These are phyloP conservation scores for Hemibagrus wyckioides DNA, from an alignment of 2,113 vertebrate genomes.

Conservation along the genomic window DNA sequence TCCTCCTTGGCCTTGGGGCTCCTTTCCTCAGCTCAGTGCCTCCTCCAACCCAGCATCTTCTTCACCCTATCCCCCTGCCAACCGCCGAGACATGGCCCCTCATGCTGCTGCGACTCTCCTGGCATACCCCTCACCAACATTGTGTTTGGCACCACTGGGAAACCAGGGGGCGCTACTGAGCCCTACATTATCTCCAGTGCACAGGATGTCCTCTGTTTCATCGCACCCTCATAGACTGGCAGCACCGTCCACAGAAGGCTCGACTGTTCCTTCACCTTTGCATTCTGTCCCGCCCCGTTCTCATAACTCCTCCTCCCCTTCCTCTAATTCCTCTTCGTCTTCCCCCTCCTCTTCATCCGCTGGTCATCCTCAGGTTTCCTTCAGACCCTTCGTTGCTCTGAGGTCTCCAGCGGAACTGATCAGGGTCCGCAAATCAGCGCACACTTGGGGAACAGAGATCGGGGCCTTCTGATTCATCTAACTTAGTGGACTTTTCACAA, in stretches of 20 bases:
- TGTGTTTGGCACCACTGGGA: conserved; percentile 72
- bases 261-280: conserved; percentile 59
- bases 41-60: conserved; percentile 67
- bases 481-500: conserved; percentile 1
- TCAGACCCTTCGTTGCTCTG: conserved; percentile 74
- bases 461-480: conserved; percentile 83
- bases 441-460: conserved; percentile 85
- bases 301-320: conserved; percentile 62
- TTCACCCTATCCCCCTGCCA: conserved; percentile 61
- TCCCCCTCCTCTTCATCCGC: conserved; percentile 61
- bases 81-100: conserved; percentile 75
- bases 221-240: conserved; percentile 61
- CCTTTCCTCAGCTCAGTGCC: conserved; percentile 77
- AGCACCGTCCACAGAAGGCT: conserved; percentile 72
- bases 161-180: conserved; percentile 70
- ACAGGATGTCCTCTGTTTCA: conserved; percentile 65
- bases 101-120: conserved; percentile 71
- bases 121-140: conserved; percentile 71
- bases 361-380: conserved; percentile 65
- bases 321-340: conserved; percentile 59
- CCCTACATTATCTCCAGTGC: conserved; percentile 65
- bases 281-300: conserved; percentile 47
- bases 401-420: conserved; percentile 67
- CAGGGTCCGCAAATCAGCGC: conserved; percentile 74
- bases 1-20: conserved; percentile 85